Evolutionary conservation across 1,140 invertebrate genomes (phyloP).

Genomic region (Drosophila kohkoa): DNA sequence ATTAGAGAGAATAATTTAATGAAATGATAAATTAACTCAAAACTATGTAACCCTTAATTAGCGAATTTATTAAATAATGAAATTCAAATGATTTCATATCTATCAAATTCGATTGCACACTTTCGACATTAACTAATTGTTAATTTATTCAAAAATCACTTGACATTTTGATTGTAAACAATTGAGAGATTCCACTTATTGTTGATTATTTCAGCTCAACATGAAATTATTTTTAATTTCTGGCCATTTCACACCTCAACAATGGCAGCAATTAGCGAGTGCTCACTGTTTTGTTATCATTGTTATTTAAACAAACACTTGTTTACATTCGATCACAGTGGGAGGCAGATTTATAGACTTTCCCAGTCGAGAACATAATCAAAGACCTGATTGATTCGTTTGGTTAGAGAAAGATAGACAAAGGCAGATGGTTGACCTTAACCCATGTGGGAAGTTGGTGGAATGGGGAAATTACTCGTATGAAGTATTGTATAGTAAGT

Average conservation of each 20-base stretch:
- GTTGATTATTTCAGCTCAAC: not conserved
- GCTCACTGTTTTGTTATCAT: slow-evolving; percentile 11
- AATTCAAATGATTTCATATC: not conserved
- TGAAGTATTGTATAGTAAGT: not conserved
- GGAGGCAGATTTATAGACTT: slow-evolving; percentile 50
- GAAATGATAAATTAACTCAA: too few relatives aligned
- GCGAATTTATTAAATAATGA: too few relatives aligned
- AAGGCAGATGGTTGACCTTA: slow-evolving; percentile 22
- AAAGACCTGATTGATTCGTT: slow-evolving; percentile 39
- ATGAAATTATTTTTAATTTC: not conserved
- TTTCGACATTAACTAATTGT: not conserved
- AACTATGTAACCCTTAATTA: too few relatives aligned
- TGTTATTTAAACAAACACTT: slow-evolving; percentile 47
- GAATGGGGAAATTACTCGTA: not conserved
- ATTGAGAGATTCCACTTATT: not conserved
- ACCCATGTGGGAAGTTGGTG: slow-evolving; percentile 12
- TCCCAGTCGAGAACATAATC: slow-evolving; percentile 29
- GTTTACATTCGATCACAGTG: slow-evolving; percentile 43
- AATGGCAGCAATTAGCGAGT: slow-evolving; percentile 2
- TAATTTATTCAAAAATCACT: not conserved
- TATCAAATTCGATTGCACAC: not conserved
- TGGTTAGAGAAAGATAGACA: not conserved
- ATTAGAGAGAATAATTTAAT: too few relatives aligned
- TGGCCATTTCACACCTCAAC: not conserved
- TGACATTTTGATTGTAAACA: not conserved